phyloP scores from a whole-genome alignment of 2,113 vertebrate genomes.

The Siphamia tubifer region DNA sequence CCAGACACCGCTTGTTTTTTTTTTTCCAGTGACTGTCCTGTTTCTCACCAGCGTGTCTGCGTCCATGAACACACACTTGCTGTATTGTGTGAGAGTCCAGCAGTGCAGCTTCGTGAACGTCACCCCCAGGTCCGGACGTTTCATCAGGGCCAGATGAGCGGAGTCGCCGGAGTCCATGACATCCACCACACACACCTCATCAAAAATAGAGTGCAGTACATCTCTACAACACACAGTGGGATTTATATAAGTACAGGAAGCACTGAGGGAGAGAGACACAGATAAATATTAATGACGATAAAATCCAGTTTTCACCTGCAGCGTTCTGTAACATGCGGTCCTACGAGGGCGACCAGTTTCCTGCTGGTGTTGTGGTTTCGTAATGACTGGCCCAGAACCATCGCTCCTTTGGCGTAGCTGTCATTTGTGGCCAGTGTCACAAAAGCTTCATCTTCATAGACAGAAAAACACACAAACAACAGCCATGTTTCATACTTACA shows the following conservation, averaged over 20 bases:
- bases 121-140: slow-evolving; percentile 91
- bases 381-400: slow-evolving; percentile 92
- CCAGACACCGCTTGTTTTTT: too few species aligned
- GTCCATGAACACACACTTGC: slow-evolving; percentile 98
- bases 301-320: slow-evolving; percentile 62
- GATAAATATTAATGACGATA: neutral
- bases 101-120: slow-evolving; percentile 97
- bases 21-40: neutral
- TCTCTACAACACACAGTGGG: slow-evolving; percentile 70
- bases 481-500: too few species aligned
- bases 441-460: slow-evolving; percentile 90
- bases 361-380: slow-evolving; percentile 86
- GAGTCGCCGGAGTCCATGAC: slow-evolving; percentile 91
- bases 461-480: slow-evolving; percentile 1
- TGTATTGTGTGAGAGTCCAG: slow-evolving; percentile 92
- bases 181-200: slow-evolving; percentile 89
- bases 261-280: neutral
- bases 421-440: slow-evolving; percentile 96
- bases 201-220: slow-evolving; percentile 84
- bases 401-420: slow-evolving; percentile 91
- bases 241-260: neutral
- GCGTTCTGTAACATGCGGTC: slow-evolving; percentile 86
- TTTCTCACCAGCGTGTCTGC: slow-evolving; percentile 94
- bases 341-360: slow-evolving; percentile 85
- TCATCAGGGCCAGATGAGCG: slow-evolving; percentile 91